Evolutionary conservation across 2,888 invertebrate genomes (phyloP).

Genomic region (Rhamphomyia laevipes): DNA sequence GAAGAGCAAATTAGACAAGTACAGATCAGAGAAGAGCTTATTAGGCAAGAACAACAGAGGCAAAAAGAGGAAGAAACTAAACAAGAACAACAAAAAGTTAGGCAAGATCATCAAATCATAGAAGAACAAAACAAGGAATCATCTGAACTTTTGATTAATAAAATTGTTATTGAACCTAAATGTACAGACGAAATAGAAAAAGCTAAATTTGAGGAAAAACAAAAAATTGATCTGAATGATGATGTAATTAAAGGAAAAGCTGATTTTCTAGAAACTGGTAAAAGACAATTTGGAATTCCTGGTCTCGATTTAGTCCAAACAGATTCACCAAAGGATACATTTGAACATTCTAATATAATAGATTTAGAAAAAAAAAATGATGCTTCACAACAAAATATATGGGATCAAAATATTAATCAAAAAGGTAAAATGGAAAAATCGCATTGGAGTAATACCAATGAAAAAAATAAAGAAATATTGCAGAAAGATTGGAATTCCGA

Average conservation of each 20-base stretch:
- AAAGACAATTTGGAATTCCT: constrained; percentile 46
- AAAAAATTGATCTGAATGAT: constrained; percentile 1
- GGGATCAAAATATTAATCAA: constrained; percentile 11
- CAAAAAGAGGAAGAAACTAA: not conserved
- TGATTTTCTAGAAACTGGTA: constrained; percentile 23
- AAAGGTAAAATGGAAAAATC: not conserved
- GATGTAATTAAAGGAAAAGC: constrained; percentile 17
- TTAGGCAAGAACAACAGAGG: constrained; percentile 4
- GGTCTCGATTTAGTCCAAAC: constrained; percentile 55
- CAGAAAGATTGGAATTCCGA: not conserved
- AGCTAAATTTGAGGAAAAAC: not conserved
- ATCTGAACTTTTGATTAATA: constrained; percentile 2
- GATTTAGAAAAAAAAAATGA: constrained; percentile 12
- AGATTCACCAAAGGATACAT: constrained; percentile 30
- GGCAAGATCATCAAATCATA: not conserved
- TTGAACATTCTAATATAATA: constrained; percentile 11
- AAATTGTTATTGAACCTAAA: constrained; percentile 13
- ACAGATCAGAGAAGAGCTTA: not conserved
- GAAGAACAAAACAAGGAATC: not conserved
- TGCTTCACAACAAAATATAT: constrained; percentile 7
- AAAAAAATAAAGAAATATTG: no score
- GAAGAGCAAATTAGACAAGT: not conserved
- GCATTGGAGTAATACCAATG: not conserved
- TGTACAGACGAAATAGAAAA: constrained; percentile 21
- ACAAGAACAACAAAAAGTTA: not conserved